Evolutionary conservation across 2,888 invertebrate species (phyloP), one percentile per base, ranked within the genome.

Genomic region (Agrotis puta): DNA sequence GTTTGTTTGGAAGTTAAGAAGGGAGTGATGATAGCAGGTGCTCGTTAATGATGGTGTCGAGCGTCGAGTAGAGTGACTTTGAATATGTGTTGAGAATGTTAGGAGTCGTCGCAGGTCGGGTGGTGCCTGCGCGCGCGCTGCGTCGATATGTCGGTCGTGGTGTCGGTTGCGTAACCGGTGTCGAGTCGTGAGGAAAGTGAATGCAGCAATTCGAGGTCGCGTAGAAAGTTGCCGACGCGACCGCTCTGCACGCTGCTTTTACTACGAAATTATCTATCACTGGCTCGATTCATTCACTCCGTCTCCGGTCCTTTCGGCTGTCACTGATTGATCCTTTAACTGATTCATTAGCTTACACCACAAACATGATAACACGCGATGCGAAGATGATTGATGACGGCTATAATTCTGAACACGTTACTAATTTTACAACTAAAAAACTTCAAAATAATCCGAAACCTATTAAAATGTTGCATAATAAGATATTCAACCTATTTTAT

Each of bases 181-280:
- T 92, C 88, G 91, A 91, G 92, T 92, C 88, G 92, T 91, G 94
- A 95, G 92, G 95, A 96, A 96, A 96, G 96, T 96, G 95, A 96
- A 95, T 92, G 95, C 94, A 94, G 94, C 93, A 94, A 92, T 96
- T 95, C 93, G 95, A 96, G 96, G 96, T 95, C 95, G 91, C 92
- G 90, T 95, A 95, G 95, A 96, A 96, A 96, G 96, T 96, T 94
- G 92, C 92, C 90, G 90, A 82, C 89, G 88, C 88, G 84, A 88
- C 85, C 88, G 88, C 89, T 89, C 88, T 86, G 85, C 85, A 85
- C 87, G 83, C 82, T 87, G 86, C 87, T 87, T 82, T 81, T 85
- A 84, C 76, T 70, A 74, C 70, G 78, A 77, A 82, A 85, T 88
- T 85, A 86, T 85, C 75, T 80, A 79, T 82, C 82, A 64, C 62